These are phyloP conservation scores for Lordiphosa clarofinis DNA, from an alignment of 1,140 invertebrate genomes.

Conservation along the genomic window DNA sequence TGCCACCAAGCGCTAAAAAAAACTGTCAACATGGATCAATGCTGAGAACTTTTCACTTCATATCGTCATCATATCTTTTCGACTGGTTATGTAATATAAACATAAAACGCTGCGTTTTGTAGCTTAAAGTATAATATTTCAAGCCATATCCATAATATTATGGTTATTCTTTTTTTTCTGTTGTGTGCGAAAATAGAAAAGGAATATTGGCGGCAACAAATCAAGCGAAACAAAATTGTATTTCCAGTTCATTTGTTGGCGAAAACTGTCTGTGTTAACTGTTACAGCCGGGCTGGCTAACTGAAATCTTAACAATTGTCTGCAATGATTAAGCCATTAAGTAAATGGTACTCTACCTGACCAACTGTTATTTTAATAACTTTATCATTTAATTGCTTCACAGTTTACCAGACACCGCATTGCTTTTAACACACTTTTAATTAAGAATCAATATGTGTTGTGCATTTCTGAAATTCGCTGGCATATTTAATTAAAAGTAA, in stretches of 20 bases:
- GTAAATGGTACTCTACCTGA: too few relatives aligned
- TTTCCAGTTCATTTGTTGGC: conserved; percentile 30
- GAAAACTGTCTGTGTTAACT: neutral
- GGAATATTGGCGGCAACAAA: conserved; percentile 9
- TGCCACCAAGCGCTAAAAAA: too few relatives aligned
- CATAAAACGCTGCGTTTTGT: conserved; percentile 15
- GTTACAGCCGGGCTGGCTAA: too few relatives aligned
- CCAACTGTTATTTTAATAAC: too few relatives aligned
- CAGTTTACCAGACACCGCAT: neutral
- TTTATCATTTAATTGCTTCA: neutral
- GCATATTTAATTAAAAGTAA: conserved; percentile 65
- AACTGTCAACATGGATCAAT: conserved; percentile 24
- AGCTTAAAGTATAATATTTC: conserved; percentile 19
- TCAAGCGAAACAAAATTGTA: conserved; percentile 18
- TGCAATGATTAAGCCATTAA: too few relatives aligned
- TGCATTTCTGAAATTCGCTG: conserved; percentile 35
- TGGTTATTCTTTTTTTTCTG: conserved; percentile 1
- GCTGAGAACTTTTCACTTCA: conserved; percentile 14
- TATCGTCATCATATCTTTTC: conserved; percentile 9
- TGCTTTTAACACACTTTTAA: conserved; percentile 41
- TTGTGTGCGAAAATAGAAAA: conserved; percentile 6
- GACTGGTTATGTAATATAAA: conserved; percentile 19
- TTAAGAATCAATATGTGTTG: conserved; percentile 53
- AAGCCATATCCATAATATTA: conserved; percentile 23
- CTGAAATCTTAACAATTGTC: too few relatives aligned